Percentiles rank a stretch among this genome's conserved stretches.
Evolutionary conservation across 1,140 invertebrate genomes (phyloP).

Genomic region (Triops cancriformis): DNA sequence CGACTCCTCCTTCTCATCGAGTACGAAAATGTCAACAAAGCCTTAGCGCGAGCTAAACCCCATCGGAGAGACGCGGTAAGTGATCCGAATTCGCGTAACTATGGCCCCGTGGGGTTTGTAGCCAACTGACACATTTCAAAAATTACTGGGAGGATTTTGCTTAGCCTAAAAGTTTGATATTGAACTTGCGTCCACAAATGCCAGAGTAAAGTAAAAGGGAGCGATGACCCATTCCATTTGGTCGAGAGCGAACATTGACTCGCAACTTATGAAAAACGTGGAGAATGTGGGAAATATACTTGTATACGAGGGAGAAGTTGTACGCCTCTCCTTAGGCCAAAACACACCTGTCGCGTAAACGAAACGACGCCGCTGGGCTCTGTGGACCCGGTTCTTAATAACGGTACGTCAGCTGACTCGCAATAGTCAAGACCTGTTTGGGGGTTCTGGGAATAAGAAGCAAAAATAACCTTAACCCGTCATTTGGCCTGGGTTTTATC

Average conservation of each 20-base stretch:
- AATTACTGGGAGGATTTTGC: no score
- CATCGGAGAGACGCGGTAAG: not conserved
- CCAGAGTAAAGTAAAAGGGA: not conserved
- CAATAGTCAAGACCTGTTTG: no score
- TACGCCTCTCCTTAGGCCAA: not conserved
- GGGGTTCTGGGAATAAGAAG: no score
- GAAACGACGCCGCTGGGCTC: not conserved
- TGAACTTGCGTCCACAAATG: not conserved
- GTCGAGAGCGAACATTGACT: not conserved
- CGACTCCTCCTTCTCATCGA: not conserved
- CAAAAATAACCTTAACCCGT: no score
- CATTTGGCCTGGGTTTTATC: no score
- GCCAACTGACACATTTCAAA: no score
- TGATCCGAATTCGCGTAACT: not conserved
- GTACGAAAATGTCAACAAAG: not conserved
- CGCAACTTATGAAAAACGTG: not conserved
- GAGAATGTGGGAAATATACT: no score
- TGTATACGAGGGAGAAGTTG: not conserved
- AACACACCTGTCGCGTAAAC: not conserved
- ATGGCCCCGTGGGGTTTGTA: no score
- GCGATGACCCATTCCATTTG: not conserved
- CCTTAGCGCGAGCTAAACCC: not conserved
- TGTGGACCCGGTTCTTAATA: not conserved
- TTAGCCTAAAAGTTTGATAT: no score
- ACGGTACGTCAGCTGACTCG: not conserved